A percentile compares a stretch with the other conserved stretches of the same genome.
Evolutionary conservation across 2,888 invertebrate genomes (phyloP).

Genomic region (Cryptocephalus primarius): DNA sequence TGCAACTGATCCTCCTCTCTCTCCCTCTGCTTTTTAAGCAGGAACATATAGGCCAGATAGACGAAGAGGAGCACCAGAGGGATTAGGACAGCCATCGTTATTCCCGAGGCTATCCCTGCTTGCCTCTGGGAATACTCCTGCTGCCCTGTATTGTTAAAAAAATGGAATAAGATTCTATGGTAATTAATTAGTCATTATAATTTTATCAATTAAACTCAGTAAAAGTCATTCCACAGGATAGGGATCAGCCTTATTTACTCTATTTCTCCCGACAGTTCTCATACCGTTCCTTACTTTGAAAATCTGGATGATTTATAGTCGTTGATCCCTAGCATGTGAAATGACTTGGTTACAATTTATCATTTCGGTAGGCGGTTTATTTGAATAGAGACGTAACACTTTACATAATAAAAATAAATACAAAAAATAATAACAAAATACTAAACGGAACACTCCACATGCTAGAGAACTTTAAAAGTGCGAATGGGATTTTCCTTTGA

Average conservation of each 20-base stretch:
- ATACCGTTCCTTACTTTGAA: not conserved
- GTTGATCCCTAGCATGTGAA: constrained; percentile 30
- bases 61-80: constrained; percentile 62
- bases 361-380: not conserved
- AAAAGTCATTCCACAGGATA: constrained; percentile 28
- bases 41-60: constrained; percentile 28
- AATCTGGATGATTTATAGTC: too few relatives aligned
- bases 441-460: constrained; percentile 18
- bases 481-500: too few relatives aligned
- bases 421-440: constrained; percentile 4
- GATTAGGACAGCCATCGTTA: constrained; percentile 64
- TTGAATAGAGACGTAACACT: not conserved
- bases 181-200: too few relatives aligned
- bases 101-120: constrained; percentile 67
- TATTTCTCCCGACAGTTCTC: constrained; percentile 12
- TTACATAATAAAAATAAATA: constrained; percentile 1
- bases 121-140: constrained; percentile 72
- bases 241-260: constrained; percentile 15
- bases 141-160: constrained; percentile 44
- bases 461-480: constrained; percentile 13
- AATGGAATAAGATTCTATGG: not conserved
- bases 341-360: constrained; percentile 10
- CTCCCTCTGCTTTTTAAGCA: constrained; percentile 24
- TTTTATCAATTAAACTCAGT: not conserved
- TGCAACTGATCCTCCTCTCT: constrained; percentile 21